Conservation (phyloP, 2,888 invertebrate genomes). For the Sycophila texana region DNA sequence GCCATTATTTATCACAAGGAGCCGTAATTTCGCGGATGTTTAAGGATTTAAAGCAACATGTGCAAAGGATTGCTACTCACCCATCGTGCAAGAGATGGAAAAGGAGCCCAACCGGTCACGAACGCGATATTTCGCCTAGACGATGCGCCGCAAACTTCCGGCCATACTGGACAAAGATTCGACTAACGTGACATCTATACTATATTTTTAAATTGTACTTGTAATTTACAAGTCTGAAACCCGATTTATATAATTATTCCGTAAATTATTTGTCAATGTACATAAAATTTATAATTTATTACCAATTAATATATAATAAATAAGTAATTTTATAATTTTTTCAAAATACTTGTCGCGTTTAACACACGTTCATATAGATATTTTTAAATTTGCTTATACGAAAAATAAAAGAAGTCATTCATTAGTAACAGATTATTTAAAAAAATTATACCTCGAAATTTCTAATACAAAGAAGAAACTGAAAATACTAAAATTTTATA, state of each 20-base stretch:
- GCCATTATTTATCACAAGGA: conserved; percentile 27
- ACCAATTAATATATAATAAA: too few relatives aligned
- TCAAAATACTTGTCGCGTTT: too few relatives aligned
- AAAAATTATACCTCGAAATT: too few relatives aligned
- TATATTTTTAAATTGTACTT: neutral
- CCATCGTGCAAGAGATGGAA: conserved; percentile 67
- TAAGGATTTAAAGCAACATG: conserved; percentile 61
- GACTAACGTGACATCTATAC: conserved; percentile 5
- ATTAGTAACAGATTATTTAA: too few relatives aligned
- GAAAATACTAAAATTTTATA: neutral
- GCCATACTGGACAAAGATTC: conserved; percentile 8
- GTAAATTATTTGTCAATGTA: too few relatives aligned
- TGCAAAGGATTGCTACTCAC: conserved; percentile 63
- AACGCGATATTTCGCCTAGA: conserved; percentile 36
- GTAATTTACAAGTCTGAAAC: neutral
- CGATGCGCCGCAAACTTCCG: conserved; percentile 15
- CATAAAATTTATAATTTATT: too few relatives aligned
- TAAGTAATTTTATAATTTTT: too few relatives aligned
- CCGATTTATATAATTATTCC: too few relatives aligned
- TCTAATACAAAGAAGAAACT: neutral
- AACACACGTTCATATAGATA: too few relatives aligned
- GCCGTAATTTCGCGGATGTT: conserved; percentile 60
- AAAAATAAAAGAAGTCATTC: too few relatives aligned
- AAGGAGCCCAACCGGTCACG: conserved; percentile 61
- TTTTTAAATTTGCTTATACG: too few relatives aligned